Base-by-base conservation (phyloP, 1,140 invertebrate genomes). In the Pseudomyrmex flavicornis region DNA sequence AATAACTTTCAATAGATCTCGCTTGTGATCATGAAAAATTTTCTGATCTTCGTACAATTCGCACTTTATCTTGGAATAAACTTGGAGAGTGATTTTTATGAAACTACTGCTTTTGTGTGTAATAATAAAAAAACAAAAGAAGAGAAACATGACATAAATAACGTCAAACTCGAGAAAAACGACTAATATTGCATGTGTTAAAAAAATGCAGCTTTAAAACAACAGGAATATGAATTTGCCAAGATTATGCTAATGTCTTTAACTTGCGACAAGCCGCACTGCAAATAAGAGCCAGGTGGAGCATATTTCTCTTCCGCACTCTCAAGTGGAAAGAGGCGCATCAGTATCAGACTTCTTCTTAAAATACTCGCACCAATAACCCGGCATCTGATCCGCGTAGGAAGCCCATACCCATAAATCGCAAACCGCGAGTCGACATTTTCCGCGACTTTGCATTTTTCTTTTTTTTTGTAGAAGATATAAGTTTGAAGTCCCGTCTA, bases 231-330 rank as follows among this genome's bases (percentile, higher is more conserved):
- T 20, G 68, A 83, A 59, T 87, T 84, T 72, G 22, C 61, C 9
- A 87, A 79, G 66, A 87, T 87, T 86, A 86, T 87, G 80, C 80
- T 87, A 87, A 87, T 76, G 61, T 48, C 56, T 77, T 35, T 26
- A 20, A 65, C 52, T 70, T n/a, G 56, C 65, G 75, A 50, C 54
- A 79, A 79, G 44, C 17, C 44, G 56, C 68, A 63, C 66, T 77
- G 85, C 26, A 65, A 87, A 50, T 77, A 87, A 83, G 72, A 58
- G 20, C 61, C 86, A 54, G 54, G 22, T 61, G 20, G 66, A 46
- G 15, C 68, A 79, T 84, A 84, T 88, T 84, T 88, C 68, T 88
- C 85, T 84, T 69, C 74, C 63, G 56, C 22, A 62, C 68, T 52
- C 59, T 84, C 56, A 48, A 70, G 61, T 52, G 58, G 73, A 84